These are phyloP conservation scores for Odontophorus gujanensis DNA, from an alignment of 2,113 vertebrate species.

Conservation along the genomic window DNA sequence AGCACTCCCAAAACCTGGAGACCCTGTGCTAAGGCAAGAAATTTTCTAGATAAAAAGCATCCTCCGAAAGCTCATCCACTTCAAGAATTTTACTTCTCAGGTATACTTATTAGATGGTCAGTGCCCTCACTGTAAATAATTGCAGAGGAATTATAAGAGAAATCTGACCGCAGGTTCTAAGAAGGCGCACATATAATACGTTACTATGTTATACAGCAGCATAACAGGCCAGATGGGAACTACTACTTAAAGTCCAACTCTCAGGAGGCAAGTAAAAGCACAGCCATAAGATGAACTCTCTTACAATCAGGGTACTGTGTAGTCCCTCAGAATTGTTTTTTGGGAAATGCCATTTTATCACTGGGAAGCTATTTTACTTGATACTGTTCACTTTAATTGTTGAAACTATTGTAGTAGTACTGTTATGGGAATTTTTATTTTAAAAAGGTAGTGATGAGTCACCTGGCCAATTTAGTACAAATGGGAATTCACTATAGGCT, in stretches of 20 bases:
- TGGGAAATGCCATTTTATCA: background rate
- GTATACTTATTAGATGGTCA: background rate
- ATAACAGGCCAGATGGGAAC: background rate
- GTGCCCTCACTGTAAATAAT: background rate
- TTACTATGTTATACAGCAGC: background rate
- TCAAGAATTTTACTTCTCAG: background rate
- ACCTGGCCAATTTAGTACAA: constrained; percentile 26
- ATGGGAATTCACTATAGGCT: constrained; percentile 10
- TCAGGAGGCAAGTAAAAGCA: background rate
- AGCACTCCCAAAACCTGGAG: background rate
- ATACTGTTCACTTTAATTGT: background rate
- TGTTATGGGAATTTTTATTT: constrained; percentile 16
- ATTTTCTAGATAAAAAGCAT: background rate
- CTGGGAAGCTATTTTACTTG: background rate
- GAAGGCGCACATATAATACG: background rate
- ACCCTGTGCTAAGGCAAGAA: background rate
- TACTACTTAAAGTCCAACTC: background rate
- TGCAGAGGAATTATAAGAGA: background rate
- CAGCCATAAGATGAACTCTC: background rate
- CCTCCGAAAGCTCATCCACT: background rate
- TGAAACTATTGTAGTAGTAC: background rate
- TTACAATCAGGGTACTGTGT: background rate
- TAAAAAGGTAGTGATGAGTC: constrained; percentile 39
- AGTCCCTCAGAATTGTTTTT: background rate
- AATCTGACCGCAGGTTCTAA: background rate